These are phyloP conservation scores for Drosophila oshimai DNA, from an alignment of 1,140 invertebrate genomes.

Conservation along the genomic window DNA sequence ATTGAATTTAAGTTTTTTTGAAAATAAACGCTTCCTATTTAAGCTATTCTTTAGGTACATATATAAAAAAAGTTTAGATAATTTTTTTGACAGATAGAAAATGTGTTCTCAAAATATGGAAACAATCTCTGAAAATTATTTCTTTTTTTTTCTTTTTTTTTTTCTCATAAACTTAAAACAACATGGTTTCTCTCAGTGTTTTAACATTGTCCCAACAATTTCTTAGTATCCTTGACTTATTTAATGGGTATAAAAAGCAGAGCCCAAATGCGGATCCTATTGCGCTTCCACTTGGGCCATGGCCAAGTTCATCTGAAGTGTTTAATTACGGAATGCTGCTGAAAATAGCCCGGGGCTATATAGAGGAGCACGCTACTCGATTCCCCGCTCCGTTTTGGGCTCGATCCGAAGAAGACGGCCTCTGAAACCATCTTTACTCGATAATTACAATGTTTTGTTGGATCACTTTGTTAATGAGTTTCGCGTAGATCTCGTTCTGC, in stretches of 20 bases:
- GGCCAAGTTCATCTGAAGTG: constrained; percentile 59
- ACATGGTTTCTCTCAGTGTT: not conserved
- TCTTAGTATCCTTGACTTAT: not conserved
- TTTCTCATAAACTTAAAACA: too few species aligned
- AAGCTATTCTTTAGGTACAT: too few species aligned
- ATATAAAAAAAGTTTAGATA: too few species aligned
- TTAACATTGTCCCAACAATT: not conserved
- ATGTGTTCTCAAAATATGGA: too few species aligned
- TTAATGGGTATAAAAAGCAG: not conserved
- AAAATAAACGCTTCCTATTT: too few species aligned
- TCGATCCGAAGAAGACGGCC: not conserved
- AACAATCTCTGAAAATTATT: too few species aligned
- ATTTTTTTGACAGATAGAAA: too few species aligned
- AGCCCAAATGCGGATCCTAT: constrained; percentile 18
- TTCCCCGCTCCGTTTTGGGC: not conserved
- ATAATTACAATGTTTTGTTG: constrained; percentile 80
- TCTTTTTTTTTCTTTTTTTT: too few species aligned
- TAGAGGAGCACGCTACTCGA: constrained; percentile 25
- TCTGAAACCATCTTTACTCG: constrained; percentile 1
- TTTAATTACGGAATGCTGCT: constrained; percentile 73
- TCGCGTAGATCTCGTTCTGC: constrained; percentile 46
- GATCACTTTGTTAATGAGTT: constrained; percentile 81
- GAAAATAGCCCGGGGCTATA: constrained; percentile 74
- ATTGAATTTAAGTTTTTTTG: too few species aligned
- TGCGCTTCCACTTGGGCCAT: constrained; percentile 27